phyloP scores from a whole-genome alignment of 1,140 invertebrate species.

The Diplogasteroides magnus region DNA sequence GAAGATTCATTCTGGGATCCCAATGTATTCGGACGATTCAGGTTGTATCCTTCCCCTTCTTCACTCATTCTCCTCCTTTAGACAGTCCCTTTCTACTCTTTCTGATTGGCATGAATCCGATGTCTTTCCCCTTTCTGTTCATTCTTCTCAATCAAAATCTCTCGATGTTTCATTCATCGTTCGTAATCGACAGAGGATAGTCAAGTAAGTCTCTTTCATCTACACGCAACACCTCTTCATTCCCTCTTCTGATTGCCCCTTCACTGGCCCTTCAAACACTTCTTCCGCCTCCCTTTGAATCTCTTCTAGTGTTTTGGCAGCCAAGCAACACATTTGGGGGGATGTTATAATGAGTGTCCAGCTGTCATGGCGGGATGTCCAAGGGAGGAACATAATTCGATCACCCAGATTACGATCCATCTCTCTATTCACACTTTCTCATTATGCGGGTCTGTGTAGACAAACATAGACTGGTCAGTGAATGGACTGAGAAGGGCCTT shows the following conservation, averaged over 20 bases:
- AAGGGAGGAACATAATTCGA: too few relatives aligned
- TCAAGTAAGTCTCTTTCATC: neutral
- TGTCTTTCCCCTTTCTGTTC: neutral
- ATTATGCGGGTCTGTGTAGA: too few relatives aligned
- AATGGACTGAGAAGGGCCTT: neutral
- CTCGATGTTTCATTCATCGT: neutral
- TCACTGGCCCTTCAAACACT: too few relatives aligned
- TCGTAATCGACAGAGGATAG: neutral
- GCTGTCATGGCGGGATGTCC: too few relatives aligned
- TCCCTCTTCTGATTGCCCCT: neutral
- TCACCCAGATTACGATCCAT: neutral
- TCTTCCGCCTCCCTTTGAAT: conserved; percentile 2
- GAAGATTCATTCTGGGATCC: conserved; percentile 85
- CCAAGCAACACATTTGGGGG: neutral
- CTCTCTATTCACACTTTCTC: neutral
- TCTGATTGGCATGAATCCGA: conserved; percentile 12
- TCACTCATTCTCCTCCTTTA: conserved; percentile 62
- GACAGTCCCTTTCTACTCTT: conserved; percentile 53
- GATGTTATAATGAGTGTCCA: too few relatives aligned
- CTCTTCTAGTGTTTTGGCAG: neutral
- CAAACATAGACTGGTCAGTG: neutral
- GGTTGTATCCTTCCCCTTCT: neutral
- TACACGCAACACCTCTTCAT: neutral
- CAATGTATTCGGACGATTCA: conserved; percentile 73
- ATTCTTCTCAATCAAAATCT: neutral